Evolutionary conservation across 2,888 invertebrate genomes (phyloP), one percentile per base, ranked within the genome.

Genomic region (Helobdella robusta): DNA sequence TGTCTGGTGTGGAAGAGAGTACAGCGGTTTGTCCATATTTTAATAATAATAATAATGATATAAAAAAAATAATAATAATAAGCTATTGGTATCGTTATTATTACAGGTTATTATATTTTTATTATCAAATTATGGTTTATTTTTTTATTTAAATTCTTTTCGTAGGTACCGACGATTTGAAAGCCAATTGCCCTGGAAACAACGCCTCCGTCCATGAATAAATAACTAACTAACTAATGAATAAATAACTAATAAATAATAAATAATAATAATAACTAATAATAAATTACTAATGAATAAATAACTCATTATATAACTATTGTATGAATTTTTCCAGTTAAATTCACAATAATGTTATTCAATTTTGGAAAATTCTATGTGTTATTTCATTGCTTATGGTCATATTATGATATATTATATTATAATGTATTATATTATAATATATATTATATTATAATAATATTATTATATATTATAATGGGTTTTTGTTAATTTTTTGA

Each of bases 1-100:
- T 75, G 83, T 87, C 62, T 89, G 88, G 86, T 89, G 89, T 81
- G 87, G 86, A 15, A 84, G 84, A 4, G 83, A 83, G 59, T 88
- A 84, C 76, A 82, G 84, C 67, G 84, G 85, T 79, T 78, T 78
- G 59, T 40, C 15, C 34, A 59, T 11, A 15, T 23, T 36, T 11
- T 48, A 52, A 2, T 28, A 2, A 23, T n/a, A n/a, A n/a, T n/a
- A n/a, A n/a, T n/a, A n/a, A n/a, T n/a, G n/a, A n/a, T n/a, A n/a
- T n/a, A n/a, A 20, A 25, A 18, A 46, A 30, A 30, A 50, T 15
- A 35, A 52, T 11, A 23, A 15, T 52, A 18, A 40, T 40, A 40
- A 40, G 11, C n/a, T n/a, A 15, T 11, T n/a, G 44, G 11, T 40
- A 40, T 15, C 11, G 44, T 15, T 15, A 40, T 40, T 40, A 15